These are phyloP conservation scores for Poecilia latipinna DNA, from an alignment of 2,113 vertebrate genomes.

Conservation along the genomic window DNA sequence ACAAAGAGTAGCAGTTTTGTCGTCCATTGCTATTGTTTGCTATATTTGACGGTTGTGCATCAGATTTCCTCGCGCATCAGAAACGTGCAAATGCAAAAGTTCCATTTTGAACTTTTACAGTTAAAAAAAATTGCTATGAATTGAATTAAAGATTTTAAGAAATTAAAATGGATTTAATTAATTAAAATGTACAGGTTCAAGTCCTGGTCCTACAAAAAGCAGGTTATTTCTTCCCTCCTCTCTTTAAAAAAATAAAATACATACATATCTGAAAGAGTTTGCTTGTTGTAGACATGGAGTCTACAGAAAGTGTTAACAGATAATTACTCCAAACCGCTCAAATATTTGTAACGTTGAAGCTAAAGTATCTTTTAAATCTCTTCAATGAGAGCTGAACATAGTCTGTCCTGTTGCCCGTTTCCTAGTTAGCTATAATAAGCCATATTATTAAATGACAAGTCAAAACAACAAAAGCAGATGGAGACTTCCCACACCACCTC, in stretches of 20 bases:
- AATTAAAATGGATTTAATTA: no score
- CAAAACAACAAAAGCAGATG: slow-evolving; percentile 10
- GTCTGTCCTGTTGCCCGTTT: neutral
- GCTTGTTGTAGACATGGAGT: neutral
- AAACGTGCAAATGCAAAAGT: no score
- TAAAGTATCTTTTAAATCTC: neutral
- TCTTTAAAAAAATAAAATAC: neutral
- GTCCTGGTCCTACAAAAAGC: neutral
- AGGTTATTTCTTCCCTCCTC: neutral
- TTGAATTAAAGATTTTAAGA: no score
- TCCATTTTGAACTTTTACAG: no score
- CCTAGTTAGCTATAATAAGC: neutral
- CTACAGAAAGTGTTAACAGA: no score
- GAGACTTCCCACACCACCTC: slow-evolving; percentile 24
- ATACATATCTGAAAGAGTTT: neutral
- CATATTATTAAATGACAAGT: neutral
- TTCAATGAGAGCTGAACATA: neutral
- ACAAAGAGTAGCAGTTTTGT: no score
- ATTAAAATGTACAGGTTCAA: no score
- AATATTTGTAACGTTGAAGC: slow-evolving; percentile 4
- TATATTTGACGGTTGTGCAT: no score
- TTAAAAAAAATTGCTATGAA: no score
- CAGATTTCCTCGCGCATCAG: no score
- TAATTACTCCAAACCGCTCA: no score
- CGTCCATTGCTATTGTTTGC: no score